A percentile compares a stretch with the other conserved stretches of the same genome.
Evolutionary conservation across 2,888 invertebrate species (phyloP).

Genomic region (Aromia moschata): DNA sequence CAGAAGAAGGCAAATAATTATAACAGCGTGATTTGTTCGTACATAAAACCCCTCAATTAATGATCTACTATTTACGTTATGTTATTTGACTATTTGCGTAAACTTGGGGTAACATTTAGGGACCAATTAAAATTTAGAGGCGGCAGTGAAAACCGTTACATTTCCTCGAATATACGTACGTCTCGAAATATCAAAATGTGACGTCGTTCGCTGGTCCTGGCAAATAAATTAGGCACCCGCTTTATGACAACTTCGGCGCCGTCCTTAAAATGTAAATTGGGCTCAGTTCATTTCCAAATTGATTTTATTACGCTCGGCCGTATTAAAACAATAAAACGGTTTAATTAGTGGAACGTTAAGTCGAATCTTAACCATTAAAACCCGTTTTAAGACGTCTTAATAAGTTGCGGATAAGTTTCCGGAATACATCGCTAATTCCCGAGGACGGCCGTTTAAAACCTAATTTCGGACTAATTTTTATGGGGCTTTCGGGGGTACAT

Average conservation of each 20-base stretch:
- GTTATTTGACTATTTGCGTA: too few species aligned
- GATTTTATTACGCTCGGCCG: constrained; percentile 9
- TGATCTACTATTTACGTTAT: too few species aligned
- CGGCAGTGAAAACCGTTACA: background rate
- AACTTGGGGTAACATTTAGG: too few species aligned
- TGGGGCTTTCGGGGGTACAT: background rate
- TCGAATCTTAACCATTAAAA: constrained; percentile 9
- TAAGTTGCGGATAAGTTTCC: constrained; percentile 14
- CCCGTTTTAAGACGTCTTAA: constrained; percentile 13
- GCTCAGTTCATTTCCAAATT: constrained; percentile 13
- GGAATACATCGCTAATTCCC: constrained; percentile 11
- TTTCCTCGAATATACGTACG: background rate
- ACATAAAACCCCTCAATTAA: too few species aligned
- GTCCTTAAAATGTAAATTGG: constrained; percentile 15
- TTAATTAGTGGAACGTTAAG: constrained; percentile 14
- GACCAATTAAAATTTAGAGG: background rate
- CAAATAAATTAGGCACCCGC: constrained; percentile 10
- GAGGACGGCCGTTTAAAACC: background rate
- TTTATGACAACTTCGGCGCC: constrained; percentile 9
- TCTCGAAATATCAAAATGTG: constrained; percentile 4
- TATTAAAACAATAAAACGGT: constrained; percentile 15
- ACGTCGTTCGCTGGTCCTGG: constrained; percentile 3
- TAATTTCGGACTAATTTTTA: constrained; percentile 8
- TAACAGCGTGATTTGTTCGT: too few species aligned
- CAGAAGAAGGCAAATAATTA: too few species aligned